Base-by-base conservation (phyloP, 2,797 vertebrate genomes). In the Limnodromus scolopaceus region DNA sequence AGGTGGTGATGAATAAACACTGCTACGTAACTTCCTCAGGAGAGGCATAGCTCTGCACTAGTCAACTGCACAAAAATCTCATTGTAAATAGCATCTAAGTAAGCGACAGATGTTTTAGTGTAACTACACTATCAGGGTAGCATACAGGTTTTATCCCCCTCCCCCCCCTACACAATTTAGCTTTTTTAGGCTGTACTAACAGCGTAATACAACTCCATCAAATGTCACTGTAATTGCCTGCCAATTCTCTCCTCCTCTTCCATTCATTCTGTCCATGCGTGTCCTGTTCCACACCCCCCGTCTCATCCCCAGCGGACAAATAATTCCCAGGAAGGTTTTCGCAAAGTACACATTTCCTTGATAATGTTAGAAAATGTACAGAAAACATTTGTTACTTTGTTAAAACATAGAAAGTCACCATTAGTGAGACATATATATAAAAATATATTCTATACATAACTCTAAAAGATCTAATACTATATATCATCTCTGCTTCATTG, bases 1-100 rank as follows among this genome's bases (percentile, higher is more conserved):
- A 83, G 60, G 77, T 89, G 92, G 69, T 92, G 64, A 76, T 83
- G 84, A 77, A 79, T 76, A 93, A 91, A 86, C 63, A 46, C n/a
- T 43, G 53, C 87, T 65, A 43, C 10, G 1, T 72, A 80, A 91
- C 55, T 84, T 91, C 43, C 38, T 84, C 11, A 1, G 77, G 76
- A 85, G 58, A 82, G 36, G 20, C 61, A 34, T 20, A 45, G 57
- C 71, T 60, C 60, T 53, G 27, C 17, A 25, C 63, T 8, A 55
- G 54, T 54, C 71, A 88, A 58, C 51, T 72, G 34, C 72, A 83
- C 54, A 69, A 41, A 83, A 83, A 86, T 65, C 76, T 69, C 80
- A 48, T 6, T 20, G 19, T 53, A 89, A 94, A 84, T 49, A 83
- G 15, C 30, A 72, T 23, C 36, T 80, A 38, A 79, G 43, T 36